Evolutionary conservation across 1,140 invertebrate genomes (phyloP), one percentile per base, ranked within the genome.

Genomic region (Tetraneura akinire): DNA sequence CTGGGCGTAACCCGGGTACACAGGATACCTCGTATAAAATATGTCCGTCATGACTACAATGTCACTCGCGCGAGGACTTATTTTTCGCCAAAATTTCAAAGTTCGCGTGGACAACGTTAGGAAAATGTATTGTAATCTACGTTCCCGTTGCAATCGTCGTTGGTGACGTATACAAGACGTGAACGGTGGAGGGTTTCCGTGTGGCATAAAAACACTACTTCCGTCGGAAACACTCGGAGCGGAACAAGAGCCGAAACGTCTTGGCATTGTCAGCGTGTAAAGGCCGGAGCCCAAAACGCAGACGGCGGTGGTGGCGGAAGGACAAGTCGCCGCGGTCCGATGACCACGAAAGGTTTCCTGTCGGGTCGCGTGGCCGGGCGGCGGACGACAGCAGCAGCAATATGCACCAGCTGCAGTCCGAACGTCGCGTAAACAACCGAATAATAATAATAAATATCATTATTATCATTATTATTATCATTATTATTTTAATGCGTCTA

Each of bases 311-410:
- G 21, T 32, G 71, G 47, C 71, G 71, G 71, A 74, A 57, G 71
- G n/a, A 16, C 29, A 10, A 23, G 71, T 57, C 51, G 73, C 53
- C 55, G 49, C 73, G 73, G 73, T 78, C 53, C 73, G 73, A 55
- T 60, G 73, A 32, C 53, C 55, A 78, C 73, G 73, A 60, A 78
- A 78, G 53, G 73, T 26, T 62, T 78, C 73, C 73, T 60, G 73
- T 8, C 47, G 71, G 9, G 71, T 78, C 73, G 53, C 73, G 73
- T 60, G 73, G 53, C 53, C 37, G 29, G 21, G n/a, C n/a, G n/a
- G n/a, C n/a, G n/a, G n/a, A n/a, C n/a, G 62, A 18, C 62, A 26
- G 21, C 32, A 66, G 62, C 18, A 21, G 18, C 62, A 66, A 18
- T 8, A 8, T 37, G 51, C 51, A 14, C 10, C 51, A 53, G 68